Base-by-base conservation (phyloP, 1,140 invertebrate genomes). In the Centruroides vittatus region DNA sequence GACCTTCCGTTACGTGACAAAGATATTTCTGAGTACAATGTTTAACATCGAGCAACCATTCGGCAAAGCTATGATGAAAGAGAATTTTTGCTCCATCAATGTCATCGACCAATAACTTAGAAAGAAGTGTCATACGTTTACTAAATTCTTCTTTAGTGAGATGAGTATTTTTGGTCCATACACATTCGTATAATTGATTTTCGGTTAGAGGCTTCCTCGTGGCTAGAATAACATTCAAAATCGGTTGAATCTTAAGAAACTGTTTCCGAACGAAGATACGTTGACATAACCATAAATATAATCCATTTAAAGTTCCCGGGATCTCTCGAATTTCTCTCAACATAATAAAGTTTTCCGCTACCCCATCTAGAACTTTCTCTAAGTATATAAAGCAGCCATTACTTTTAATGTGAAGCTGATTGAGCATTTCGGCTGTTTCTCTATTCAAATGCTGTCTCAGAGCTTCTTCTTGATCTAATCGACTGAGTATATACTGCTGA, bases 211-310 rank as follows among this genome's bases (percentile, higher is more conserved):
- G 88, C 61, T 86, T 82, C 51, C 88, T 84, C 0, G 90, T 86
- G 11, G 91, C 90, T 34, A 96, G 76, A 58, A 96, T 81, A 4
- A 93, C 84, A 70, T 93, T 92, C 6, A 96, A 74, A 12, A 96
- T 75, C 0, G 89, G 86, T 59, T 84, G 71, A 12, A 93, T 87
- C 77, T 93, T 92, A 59, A 83, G 81, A 70, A 92, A 93, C 68
- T 91, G 84, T 71, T 92, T 86, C 62, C 88, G 82, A 62, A 87
- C 88, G 72, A 96, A 94, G 11, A 95, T 78, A 59, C 92, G 79
- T 72, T 97, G 93, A 72, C 91, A 93, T 59, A 96, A 79, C 89
- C 93, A 96, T 61, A 97, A 76, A 72, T 95, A 98, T 1, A 98
- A 77, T 0, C 93, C 93, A 71, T 96, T 95, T 4, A 97, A 74